Base-by-base conservation (phyloP, 1,140 invertebrate genomes). In the Lasioglossum baleicum region DNA sequence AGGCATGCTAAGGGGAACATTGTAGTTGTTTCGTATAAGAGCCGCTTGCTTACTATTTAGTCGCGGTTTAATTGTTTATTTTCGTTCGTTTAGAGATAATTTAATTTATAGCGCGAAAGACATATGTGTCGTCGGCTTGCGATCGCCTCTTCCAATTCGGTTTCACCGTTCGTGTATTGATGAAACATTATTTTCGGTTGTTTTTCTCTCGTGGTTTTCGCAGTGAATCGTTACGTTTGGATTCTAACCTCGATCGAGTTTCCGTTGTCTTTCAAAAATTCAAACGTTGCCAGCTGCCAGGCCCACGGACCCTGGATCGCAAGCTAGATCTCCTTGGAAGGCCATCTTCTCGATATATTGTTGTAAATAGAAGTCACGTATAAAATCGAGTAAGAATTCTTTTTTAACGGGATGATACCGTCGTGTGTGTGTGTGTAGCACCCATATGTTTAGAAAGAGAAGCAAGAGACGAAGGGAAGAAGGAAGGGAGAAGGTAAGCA, bases 361-460 rank as follows among this genome's bases (percentile, higher is more conserved):
- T 88, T 90, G 90, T 91, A 91, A 88, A 90, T 91, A 90, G 87
- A 65, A 90, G 83, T 90, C 82, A 87, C 73, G 60, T 82, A 81
- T 86, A 90, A 89, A 90, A 81, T 89, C 75, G 80, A 81, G 60
- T 90, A 90, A 90, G 68, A 89, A 86, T 90, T 88, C 15, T 58
- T 90, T 88, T 89, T 86, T 86, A 88, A 88, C 89, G 88, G 91
- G 89, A 90, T 90, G 89, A 92, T 91, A 91, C 89, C 92, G 91
- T 90, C 90, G 89, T 91, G 88, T 78, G 77, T 80, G 73, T 88
- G 87, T 91, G 58, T 60, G 58, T 92, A 90, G 89, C 87, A 91
- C 87, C 86, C 85, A n/a, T 90, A 84, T 86, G 85, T 87, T 90
- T 80, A 82, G 80, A 88, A 75, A 73, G 22, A n/a, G 64, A 80